Conservation (phyloP, 1,140 invertebrate genomes). For the Papilio polytes region DNA sequence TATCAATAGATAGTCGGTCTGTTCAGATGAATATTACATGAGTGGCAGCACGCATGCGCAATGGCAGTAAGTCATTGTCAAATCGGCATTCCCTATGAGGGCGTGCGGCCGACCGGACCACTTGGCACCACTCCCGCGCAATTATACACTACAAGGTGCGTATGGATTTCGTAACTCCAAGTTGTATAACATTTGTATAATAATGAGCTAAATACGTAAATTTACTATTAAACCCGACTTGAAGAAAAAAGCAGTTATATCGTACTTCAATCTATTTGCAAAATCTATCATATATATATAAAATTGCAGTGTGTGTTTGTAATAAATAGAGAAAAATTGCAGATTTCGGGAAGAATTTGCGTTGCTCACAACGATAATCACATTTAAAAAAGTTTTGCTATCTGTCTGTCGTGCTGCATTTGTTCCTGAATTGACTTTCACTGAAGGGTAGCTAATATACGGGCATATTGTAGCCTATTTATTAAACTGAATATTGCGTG, state of each 20-base stretch:
- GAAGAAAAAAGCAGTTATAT: neutral
- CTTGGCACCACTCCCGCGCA: slow-evolving; percentile 53
- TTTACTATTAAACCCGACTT: neutral
- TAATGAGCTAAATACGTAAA: neutral
- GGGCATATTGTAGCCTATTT: too few relatives aligned
- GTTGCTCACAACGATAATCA: too few relatives aligned
- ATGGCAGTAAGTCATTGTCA: slow-evolving; percentile 47
- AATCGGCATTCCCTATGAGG: slow-evolving; percentile 49
- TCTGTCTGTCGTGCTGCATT: too few relatives aligned
- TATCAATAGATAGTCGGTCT: slow-evolving; percentile 34
- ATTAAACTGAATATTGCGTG: too few relatives aligned
- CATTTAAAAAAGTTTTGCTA: too few relatives aligned
- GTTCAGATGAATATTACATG: slow-evolving; percentile 44
- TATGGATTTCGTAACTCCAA: slow-evolving; percentile 41
- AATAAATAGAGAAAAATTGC: too few relatives aligned
- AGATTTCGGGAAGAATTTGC: too few relatives aligned
- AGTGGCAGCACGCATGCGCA: slow-evolving; percentile 39
- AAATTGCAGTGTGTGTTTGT: too few relatives aligned
- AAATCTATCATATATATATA: too few relatives aligned
- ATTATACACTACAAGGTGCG: slow-evolving; percentile 41
- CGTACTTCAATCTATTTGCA: neutral
- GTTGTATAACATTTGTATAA: slow-evolving; percentile 26
- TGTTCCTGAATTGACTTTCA: too few relatives aligned
- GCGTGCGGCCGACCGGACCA: slow-evolving; percentile 45
- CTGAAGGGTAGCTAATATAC: too few relatives aligned